Evolutionary conservation across 2,113 vertebrate genomes (phyloP).

Genomic region (pig (Sus scrofa)): DNA sequence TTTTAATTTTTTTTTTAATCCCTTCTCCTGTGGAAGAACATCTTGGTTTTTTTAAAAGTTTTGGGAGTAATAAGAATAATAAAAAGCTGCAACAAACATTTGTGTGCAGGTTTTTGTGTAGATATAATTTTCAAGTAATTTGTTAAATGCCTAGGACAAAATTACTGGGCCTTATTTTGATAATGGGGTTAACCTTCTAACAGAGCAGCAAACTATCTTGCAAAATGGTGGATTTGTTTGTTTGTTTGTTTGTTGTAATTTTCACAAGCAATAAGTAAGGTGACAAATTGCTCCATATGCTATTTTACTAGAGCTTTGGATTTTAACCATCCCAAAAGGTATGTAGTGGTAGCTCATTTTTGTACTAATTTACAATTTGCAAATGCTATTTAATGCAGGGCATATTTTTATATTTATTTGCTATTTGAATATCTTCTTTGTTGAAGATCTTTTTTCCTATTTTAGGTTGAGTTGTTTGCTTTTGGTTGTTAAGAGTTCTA

Average conservation of each 20-base stretch:
- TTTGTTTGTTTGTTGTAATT: neutral
- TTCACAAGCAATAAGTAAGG: neutral
- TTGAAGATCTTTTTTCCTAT: neutral
- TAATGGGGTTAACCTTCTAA: neutral
- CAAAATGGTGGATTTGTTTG: neutral
- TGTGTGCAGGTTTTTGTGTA: neutral
- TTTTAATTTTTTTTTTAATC: neutral
- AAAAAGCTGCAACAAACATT: neutral
- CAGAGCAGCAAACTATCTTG: neutral
- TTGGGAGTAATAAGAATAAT: neutral
- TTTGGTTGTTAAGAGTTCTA: neutral
- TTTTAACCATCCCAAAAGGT: neutral
- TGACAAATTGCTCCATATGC: neutral
- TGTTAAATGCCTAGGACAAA: neutral
- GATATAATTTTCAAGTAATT: neutral
- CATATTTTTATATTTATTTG: neutral
- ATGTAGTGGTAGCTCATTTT: neutral
- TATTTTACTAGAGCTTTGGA: neutral
- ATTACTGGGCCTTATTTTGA: neutral
- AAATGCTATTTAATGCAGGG: neutral
- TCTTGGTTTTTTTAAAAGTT: neutral
- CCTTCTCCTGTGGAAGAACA: neutral
- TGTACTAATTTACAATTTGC: neutral
- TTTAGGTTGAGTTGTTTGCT: neutral
- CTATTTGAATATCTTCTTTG: neutral